Evolutionary conservation across 2,113 vertebrate genomes (phyloP).

Genomic region (Pachyramphus minor): DNA sequence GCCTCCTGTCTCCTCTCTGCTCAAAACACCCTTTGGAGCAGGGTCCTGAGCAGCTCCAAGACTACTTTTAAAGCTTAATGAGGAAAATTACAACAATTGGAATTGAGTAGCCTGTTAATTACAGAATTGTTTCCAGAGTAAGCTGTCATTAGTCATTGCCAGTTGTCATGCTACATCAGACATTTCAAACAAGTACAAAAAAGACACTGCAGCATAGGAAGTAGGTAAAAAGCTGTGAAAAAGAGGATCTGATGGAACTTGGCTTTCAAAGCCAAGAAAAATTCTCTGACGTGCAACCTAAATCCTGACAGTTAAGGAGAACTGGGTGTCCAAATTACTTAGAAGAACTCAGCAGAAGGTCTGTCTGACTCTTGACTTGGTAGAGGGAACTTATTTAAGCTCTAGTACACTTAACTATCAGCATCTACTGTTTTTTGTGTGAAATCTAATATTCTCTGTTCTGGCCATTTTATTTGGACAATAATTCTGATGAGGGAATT

Average conservation of each 20-base stretch:
- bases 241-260: neutral
- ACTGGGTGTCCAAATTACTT: neutral
- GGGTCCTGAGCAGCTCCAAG: neutral
- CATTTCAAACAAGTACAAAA: neutral
- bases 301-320: neutral
- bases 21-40: neutral
- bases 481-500: neutral
- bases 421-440: neutral
- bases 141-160: slow-evolving; percentile 4
- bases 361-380: neutral
- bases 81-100: neutral
- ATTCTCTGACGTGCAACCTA: neutral
- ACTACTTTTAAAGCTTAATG: neutral
- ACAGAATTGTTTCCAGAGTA: neutral
- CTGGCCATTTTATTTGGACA: neutral
- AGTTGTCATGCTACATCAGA: neutral
- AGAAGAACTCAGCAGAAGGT: neutral
- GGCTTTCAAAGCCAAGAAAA: slow-evolving; percentile 20
- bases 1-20: neutral
- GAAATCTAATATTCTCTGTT: neutral
- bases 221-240: slow-evolving; percentile 7
- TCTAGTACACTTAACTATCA: neutral
- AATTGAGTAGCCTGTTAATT: neutral
- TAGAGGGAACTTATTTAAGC: neutral
- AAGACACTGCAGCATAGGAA: neutral